Conservation (phyloP, 2,797 vertebrate genomes). For the Sandelia bainsii region DNA sequence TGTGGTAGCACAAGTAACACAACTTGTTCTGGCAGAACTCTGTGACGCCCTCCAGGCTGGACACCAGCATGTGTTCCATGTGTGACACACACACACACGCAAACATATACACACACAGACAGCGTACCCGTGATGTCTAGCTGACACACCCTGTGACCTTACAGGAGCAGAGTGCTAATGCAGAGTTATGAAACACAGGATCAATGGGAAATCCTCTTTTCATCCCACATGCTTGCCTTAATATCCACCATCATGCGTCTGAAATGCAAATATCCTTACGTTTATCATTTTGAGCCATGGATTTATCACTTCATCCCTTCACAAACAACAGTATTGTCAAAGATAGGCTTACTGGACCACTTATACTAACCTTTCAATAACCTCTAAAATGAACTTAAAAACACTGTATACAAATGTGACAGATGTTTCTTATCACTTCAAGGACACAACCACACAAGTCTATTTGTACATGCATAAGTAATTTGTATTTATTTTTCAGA, state of each 20-base stretch:
- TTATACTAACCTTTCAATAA: neutral
- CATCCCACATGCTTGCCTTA: constrained; percentile 17
- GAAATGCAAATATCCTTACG: constrained; percentile 30
- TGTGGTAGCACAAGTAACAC: constrained; percentile 67
- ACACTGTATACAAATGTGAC: constrained; percentile 5
- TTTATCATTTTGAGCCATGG: constrained; percentile 25
- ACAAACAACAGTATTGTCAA: neutral
- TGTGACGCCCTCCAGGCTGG: constrained; percentile 66
- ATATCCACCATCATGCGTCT: constrained; percentile 17
- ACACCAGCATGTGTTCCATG: constrained; percentile 65
- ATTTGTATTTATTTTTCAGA: neutral
- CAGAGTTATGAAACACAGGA: constrained; percentile 55
- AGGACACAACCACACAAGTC: neutral
- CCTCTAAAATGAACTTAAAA: constrained; percentile 31
- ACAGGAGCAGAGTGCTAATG: constrained; percentile 36
- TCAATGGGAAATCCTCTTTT: constrained; percentile 66
- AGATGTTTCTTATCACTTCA: neutral
- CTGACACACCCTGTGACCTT: constrained; percentile 60
- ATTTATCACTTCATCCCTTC: constrained; percentile 18
- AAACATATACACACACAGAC: constrained; percentile 25
- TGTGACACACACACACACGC: constrained; percentile 42
- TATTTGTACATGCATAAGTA: too few species aligned
- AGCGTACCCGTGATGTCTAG: constrained; percentile 50
- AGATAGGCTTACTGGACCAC: neutral
- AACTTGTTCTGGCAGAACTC: constrained; percentile 72